Conservation (phyloP, 2,888 invertebrate genomes). For the Drosophila neonasuta region DNA sequence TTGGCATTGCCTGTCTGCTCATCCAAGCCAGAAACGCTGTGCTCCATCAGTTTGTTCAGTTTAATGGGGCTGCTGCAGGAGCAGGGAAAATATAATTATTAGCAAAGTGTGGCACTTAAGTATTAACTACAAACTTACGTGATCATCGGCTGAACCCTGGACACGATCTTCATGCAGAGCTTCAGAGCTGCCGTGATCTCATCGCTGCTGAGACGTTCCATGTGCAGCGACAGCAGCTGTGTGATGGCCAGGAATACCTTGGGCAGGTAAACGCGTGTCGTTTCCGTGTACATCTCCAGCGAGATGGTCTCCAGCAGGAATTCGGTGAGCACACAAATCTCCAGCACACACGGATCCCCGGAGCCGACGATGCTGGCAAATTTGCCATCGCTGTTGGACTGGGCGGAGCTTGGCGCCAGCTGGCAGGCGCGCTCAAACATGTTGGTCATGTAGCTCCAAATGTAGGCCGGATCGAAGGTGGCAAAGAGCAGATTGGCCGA, state of each 20-base stretch:
- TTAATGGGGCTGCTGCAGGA: conserved; percentile 80
- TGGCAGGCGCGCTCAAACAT: conserved; percentile 85
- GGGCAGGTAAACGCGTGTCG: conserved; percentile 90
- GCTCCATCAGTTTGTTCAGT: conserved; percentile 64
- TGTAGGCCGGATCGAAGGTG: conserved; percentile 91
- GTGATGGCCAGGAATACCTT: conserved; percentile 88
- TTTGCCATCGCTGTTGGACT: conserved; percentile 66
- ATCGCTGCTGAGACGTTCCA: conserved; percentile 81
- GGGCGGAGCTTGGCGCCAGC: conserved; percentile 59
- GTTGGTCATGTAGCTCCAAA: conserved; percentile 91
- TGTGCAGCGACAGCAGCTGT: conserved; percentile 84
- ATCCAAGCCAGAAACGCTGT: conserved; percentile 40
- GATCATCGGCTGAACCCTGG: conserved; percentile 88
- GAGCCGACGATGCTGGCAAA: conserved; percentile 84
- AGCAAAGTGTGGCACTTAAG: background rate
- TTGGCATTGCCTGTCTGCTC: conserved; percentile 38
- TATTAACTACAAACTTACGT: conserved; percentile 71
- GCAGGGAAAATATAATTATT: background rate
- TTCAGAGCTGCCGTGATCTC: conserved; percentile 87
- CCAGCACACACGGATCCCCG: conserved; percentile 86
- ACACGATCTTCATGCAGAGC: conserved; percentile 88
- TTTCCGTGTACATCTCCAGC: conserved; percentile 89
- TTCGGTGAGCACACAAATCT: conserved; percentile 88
- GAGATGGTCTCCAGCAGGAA: conserved; percentile 90
- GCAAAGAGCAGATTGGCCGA: conserved; percentile 92